A percentile compares a stretch with the other conserved stretches of the same genome.
Evolutionary conservation across 2,113 vertebrate species (phyloP).

Genomic region (Seriola aureovittata): DNA sequence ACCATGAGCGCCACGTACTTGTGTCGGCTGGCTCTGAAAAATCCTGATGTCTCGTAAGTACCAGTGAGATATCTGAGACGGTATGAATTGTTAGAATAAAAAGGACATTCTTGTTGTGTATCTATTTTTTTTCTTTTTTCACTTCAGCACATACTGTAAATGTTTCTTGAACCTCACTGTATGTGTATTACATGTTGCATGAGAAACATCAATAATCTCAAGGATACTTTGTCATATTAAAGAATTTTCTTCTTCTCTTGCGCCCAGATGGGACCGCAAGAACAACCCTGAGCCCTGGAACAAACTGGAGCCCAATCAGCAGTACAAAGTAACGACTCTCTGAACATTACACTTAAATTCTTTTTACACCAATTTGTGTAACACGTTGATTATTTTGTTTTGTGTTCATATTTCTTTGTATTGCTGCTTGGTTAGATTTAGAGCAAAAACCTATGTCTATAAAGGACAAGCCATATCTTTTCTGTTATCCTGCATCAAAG

Average conservation of each 20-base stretch:
- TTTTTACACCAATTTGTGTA: background rate
- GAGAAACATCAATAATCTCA: background rate
- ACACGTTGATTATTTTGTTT: background rate
- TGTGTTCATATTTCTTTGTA: background rate
- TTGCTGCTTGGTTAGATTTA: background rate
- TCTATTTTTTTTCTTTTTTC: background rate
- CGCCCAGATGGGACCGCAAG: slow-evolving; percentile 92
- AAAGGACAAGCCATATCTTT: background rate
- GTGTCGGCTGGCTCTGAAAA: slow-evolving; percentile 88
- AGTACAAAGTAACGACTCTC: slow-evolving; percentile 91
- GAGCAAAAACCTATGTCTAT: background rate
- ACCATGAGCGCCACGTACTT: slow-evolving; percentile 88
- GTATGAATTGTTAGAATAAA: too few relatives aligned
- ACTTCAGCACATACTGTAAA: background rate
- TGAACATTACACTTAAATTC: background rate
- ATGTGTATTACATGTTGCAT: background rate
- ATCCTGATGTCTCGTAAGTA: slow-evolving; percentile 92
- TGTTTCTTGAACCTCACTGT: background rate
- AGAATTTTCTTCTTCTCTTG: slow-evolving; percentile 18
- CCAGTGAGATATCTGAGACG: background rate
- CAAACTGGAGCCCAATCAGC: slow-evolving; percentile 87
- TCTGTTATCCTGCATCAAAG: slow-evolving; percentile 58
- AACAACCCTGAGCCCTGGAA: slow-evolving; percentile 98
- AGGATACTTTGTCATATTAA: background rate
- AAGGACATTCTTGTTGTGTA: background rate